Conservation (phyloP, 2,113 vertebrate genomes). For the Phylloscopus whistleri region DNA sequence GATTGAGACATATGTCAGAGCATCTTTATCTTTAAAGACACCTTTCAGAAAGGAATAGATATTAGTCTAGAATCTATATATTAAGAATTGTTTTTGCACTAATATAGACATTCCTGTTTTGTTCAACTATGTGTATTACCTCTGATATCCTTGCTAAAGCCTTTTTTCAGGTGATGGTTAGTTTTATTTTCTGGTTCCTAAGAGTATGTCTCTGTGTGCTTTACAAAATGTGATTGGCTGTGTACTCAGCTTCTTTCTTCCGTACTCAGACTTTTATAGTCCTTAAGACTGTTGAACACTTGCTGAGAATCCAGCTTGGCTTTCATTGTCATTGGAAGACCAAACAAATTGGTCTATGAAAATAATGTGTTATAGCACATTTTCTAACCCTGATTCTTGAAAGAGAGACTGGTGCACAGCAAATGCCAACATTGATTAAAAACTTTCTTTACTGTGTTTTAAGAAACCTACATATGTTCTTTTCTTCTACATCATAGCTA, state of each 20-base stretch:
- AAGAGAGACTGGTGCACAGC: not conserved
- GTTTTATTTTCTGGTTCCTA: not conserved
- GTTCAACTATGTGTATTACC: not conserved
- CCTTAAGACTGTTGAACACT: not conserved
- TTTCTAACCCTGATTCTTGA: not conserved
- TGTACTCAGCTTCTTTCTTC: not conserved
- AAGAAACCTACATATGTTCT: constrained; percentile 28
- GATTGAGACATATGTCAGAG: not conserved
- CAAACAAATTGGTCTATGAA: not conserved
- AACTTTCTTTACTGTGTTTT: not conserved
- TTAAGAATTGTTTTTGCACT: not conserved
- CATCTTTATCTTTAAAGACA: not conserved
- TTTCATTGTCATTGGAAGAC: not conserved
- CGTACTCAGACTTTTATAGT: not conserved
- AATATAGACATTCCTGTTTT: not conserved
- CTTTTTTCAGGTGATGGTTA: not conserved
- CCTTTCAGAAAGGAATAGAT: not conserved
- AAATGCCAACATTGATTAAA: constrained; percentile 31
- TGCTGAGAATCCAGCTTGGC: not conserved
- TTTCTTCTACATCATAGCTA: not conserved
- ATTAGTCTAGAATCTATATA: not conserved
- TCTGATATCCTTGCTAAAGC: not conserved
- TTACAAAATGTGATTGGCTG: not conserved
- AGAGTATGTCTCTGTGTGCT: not conserved
- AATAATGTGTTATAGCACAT: not conserved